Percentiles rank a stretch among this genome's conserved stretches.
These are phyloP conservation scores for Eulimnadia texana DNA, from an alignment of 1,140 invertebrate species.

Conservation along the genomic window DNA sequence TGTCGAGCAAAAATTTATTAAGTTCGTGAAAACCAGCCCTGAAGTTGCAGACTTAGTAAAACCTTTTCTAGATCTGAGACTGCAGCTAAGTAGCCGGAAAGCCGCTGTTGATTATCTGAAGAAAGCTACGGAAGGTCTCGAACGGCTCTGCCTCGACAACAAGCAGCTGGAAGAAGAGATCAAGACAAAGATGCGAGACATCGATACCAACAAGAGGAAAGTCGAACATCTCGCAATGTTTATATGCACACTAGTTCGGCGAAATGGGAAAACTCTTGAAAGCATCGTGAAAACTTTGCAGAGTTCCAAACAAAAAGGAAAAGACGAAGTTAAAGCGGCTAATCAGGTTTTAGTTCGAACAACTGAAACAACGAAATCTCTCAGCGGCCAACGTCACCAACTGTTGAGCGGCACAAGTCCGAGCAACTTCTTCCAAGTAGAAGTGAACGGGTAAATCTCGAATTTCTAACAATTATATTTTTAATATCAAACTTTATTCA, in stretches of 20 bases:
- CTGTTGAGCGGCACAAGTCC: neutral
- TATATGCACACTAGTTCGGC: neutral
- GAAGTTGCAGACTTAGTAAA: neutral
- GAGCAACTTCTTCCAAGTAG: neutral
- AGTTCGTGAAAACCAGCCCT: neutral
- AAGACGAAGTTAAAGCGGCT: neutral
- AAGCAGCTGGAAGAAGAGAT: neutral
- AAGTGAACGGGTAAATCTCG: neutral
- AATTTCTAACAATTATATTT: neutral
- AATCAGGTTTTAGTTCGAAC: neutral
- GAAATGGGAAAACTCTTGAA: no score
- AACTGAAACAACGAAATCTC: neutral
- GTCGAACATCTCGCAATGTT: neutral
- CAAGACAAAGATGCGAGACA: neutral
- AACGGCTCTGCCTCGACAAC: neutral
- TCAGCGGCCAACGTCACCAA: neutral
- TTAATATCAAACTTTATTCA: neutral
- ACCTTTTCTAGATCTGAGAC: neutral
- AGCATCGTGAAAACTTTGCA: neutral
- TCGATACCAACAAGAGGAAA: neutral
- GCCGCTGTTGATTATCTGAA: slow-evolving; percentile 2
- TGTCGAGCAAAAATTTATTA: neutral
- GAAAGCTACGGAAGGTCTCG: neutral
- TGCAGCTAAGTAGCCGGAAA: neutral
- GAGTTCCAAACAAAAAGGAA: neutral